Conservation (phyloP, 2,888 invertebrate genomes). For the Drosophila kambysellisi region DNA sequence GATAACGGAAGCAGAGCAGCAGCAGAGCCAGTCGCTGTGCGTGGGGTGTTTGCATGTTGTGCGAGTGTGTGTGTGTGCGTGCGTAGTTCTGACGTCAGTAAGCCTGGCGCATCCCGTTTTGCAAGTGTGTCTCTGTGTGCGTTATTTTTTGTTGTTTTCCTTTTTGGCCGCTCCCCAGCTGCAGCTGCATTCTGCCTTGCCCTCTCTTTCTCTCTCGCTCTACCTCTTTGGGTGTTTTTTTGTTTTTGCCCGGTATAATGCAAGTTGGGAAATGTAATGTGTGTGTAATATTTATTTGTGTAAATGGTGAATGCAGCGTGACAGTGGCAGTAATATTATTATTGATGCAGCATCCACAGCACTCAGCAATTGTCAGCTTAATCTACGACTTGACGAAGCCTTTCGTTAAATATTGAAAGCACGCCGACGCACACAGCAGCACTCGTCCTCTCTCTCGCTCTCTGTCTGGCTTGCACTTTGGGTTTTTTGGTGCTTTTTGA, state of each 20-base stretch:
- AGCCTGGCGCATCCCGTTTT: conserved; percentile 52
- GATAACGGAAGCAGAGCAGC: conserved; percentile 52
- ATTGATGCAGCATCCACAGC: conserved; percentile 55
- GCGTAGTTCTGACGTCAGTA: conserved; percentile 58
- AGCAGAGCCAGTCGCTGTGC: conserved; percentile 33
- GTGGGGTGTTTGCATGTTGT: conserved; percentile 42
- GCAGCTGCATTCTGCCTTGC: conserved; percentile 21
- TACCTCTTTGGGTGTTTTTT: background rate
- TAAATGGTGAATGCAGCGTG: conserved; percentile 46
- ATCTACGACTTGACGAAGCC: conserved; percentile 49
- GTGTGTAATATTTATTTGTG: conserved; percentile 33
- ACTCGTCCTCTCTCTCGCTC: conserved; percentile 17
- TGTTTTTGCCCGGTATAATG: conserved; percentile 31
- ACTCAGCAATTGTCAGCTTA: conserved; percentile 15
- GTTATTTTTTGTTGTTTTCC: conserved; percentile 10
- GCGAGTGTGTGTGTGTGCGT: conserved; percentile 35
- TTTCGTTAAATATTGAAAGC: conserved; percentile 72
- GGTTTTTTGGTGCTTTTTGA: conserved; percentile 37
- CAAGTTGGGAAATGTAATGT: conserved; percentile 16
- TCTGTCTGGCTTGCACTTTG: conserved; percentile 39
- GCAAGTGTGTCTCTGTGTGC: conserved; percentile 9
- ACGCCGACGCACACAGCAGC: conserved; percentile 53
- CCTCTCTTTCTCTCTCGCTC: background rate
- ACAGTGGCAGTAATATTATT: conserved; percentile 48
- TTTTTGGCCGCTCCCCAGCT: conserved; percentile 52